A percentile compares a stretch with the other conserved stretches of the same genome.
Evolutionary conservation across 2,797 vertebrate species (phyloP).

Genomic region (Enteromius anoplus): DNA sequence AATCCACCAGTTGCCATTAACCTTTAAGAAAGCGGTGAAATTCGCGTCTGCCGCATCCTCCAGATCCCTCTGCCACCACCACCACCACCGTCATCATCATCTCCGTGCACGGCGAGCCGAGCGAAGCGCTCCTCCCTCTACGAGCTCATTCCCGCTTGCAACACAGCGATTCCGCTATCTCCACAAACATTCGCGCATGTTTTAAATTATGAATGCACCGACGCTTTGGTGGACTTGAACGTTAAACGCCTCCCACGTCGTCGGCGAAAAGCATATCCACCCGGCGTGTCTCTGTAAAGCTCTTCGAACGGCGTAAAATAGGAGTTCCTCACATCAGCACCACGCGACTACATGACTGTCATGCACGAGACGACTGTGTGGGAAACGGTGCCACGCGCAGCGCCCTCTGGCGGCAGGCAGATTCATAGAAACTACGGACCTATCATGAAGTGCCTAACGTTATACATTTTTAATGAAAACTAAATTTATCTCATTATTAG

Average conservation of each 20-base stretch:
- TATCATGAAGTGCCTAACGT: not conserved
- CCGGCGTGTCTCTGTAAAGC: conserved; percentile 12
- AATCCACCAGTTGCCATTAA: conserved; percentile 67
- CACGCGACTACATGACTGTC: conserved; percentile 61
- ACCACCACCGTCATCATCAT: conserved; percentile 39
- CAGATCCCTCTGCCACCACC: conserved; percentile 69
- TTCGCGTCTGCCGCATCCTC: conserved; percentile 73
- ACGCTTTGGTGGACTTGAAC: conserved; percentile 2
- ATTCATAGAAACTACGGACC: not conserved
- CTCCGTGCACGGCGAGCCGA: conserved; percentile 50
- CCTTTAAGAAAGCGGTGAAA: conserved; percentile 62
- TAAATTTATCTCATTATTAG: not conserved
- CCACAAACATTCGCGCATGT: conserved; percentile 53
- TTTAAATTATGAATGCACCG: conserved; percentile 15
- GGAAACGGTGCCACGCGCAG: conserved; percentile 51
- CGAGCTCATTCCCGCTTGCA: conserved; percentile 58
- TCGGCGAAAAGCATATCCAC: conserved; percentile 27
- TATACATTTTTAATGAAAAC: not conserved
- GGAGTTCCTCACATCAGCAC: conserved; percentile 71
- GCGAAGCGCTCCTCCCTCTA: conserved; percentile 59
- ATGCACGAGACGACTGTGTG: conserved; percentile 67
- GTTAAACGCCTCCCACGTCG: conserved; percentile 17
- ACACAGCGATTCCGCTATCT: conserved; percentile 63
- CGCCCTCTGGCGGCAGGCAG: conserved; percentile 56
- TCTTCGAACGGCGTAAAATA: conserved; percentile 32